Base-by-base conservation (phyloP, 2,113 vertebrate species). In the Ciconia maguari region DNA sequence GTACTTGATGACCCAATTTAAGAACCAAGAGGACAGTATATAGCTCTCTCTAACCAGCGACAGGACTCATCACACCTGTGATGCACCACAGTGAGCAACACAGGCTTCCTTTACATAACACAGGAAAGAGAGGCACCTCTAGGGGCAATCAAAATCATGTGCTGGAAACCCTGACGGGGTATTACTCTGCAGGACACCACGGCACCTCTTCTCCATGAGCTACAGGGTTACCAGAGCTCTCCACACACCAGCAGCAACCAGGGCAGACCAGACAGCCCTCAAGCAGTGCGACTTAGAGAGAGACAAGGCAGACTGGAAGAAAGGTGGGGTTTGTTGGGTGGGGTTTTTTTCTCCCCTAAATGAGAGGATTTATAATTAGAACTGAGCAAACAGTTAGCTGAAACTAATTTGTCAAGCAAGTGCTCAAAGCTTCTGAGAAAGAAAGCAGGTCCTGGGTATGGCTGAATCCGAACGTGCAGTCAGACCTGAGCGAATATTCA, bases 11-110 rank as follows among this genome's bases (percentile, higher is more conserved):
- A 19, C 12, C 65, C 44, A 25, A 57, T 10, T 22, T 7, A 12
- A 13, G 13, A 44, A 65, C 21, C 10, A 52, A 30, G 29, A 81
- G 41, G 9, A 49, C 12, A 54, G 30, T 22, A 10, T 0, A 5
- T 0, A 27, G n/a, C 1, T 2, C 10, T 6, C 70, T 10, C 36
- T 11, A 13, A 58, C 14, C 9, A 26, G 48, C 1, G 2, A 10
- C 36, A 21, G 21, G 13, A 32, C 58, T 41, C 41, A 3, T 18
- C 14, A 2, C 20, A 18, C 7, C 72, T 18, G 25, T 8, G 24
- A 38, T 27, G 60, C 64, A 32, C 32, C 32, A 24, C 36, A 60
- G 34, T 1, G 12, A 48, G 66, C 42, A 26, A 7, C 36, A 7
- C 9, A 41, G 36, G 11, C 8, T 44, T 25, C 38, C 69, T 44